Percentiles rank a stretch among this genome's conserved stretches.
These are phyloP conservation scores for Micromussa lordhowensis DNA, from an alignment of 92 coral and sea anemone genomes.

Conservation along the genomic window DNA sequence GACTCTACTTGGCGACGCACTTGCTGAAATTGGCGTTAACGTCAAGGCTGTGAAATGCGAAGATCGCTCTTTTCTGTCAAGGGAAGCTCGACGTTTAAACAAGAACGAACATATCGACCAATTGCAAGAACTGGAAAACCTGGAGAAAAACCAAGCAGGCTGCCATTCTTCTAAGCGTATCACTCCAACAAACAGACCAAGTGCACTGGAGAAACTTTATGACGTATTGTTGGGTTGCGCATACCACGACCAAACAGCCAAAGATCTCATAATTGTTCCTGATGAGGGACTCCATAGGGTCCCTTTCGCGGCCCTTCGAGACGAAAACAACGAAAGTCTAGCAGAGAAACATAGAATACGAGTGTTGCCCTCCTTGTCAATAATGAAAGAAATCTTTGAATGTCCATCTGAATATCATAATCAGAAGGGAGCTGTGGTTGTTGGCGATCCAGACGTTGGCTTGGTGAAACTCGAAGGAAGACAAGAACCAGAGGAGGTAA, in stretches of 20 bases:
- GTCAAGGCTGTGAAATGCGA: slow-evolving; percentile 13
- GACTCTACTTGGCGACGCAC: slow-evolving; percentile 25
- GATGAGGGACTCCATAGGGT: slow-evolving; percentile 30
- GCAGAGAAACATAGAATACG: slow-evolving; percentile 32
- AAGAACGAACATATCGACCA: slow-evolving; percentile 11
- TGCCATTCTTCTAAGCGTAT: slow-evolving; percentile 17
- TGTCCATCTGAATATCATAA: slow-evolving; percentile 13
- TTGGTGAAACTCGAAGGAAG: neutral
- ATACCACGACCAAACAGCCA: neutral
- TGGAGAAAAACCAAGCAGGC: neutral
- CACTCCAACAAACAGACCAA: slow-evolving; percentile 24
- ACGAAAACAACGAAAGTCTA: slow-evolving; percentile 5
- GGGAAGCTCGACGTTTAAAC: neutral
- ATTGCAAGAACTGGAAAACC: neutral
- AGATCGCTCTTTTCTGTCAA: slow-evolving; percentile 28
- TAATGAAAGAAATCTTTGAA: slow-evolving; percentile 8
- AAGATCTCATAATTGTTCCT: slow-evolving; percentile 53
- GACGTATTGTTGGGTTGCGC: slow-evolving; percentile 6
- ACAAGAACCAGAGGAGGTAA: neutral
- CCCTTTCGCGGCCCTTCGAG: slow-evolving; percentile 51
- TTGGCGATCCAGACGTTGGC: slow-evolving; percentile 55
- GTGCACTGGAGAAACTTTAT: slow-evolving; percentile 27
- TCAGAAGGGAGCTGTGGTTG: slow-evolving; percentile 34
- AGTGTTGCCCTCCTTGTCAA: slow-evolving; percentile 44
- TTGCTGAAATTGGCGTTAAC: slow-evolving; percentile 15